These are phyloP conservation scores for Panthera tigris DNA, from an alignment of 2,113 vertebrate genomes.

Conservation along the genomic window DNA sequence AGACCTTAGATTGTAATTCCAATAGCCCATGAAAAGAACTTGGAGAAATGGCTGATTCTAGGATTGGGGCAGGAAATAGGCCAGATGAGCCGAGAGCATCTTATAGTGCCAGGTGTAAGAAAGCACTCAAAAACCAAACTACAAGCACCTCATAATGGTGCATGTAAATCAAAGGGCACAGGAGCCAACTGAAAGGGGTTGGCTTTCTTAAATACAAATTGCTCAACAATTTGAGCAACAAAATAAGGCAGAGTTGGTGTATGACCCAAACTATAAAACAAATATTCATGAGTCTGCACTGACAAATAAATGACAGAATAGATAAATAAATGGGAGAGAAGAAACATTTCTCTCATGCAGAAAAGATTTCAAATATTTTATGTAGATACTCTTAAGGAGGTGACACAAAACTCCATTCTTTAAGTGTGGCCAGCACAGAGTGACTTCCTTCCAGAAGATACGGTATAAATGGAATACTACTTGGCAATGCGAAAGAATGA, in stretches of 20 bases:
- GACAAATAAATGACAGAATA: neutral
- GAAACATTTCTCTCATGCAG: neutral
- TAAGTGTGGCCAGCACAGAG: neutral
- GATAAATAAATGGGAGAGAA: constrained; percentile 13
- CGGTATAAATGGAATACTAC: neutral
- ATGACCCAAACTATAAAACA: constrained; percentile 5
- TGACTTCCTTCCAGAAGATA: neutral
- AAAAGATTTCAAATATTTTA: constrained; percentile 28
- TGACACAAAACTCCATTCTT: neutral
- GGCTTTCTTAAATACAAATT: no score
- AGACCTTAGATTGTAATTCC: neutral
- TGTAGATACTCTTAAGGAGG: neutral
- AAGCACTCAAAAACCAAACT: neutral
- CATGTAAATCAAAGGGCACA: neutral
- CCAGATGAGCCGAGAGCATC: neutral
- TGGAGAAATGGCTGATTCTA: neutral
- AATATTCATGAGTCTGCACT: neutral
- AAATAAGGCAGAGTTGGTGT: neutral
- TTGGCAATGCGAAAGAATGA: no score
- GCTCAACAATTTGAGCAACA: neutral
- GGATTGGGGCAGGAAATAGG: neutral
- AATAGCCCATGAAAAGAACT: neutral
- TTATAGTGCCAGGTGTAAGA: neutral
- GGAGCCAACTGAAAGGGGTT: neutral
- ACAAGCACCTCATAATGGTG: neutral